Evolutionary conservation across 2,888 invertebrate species (phyloP).

Genomic region (Taphrorychus bicolor): DNA sequence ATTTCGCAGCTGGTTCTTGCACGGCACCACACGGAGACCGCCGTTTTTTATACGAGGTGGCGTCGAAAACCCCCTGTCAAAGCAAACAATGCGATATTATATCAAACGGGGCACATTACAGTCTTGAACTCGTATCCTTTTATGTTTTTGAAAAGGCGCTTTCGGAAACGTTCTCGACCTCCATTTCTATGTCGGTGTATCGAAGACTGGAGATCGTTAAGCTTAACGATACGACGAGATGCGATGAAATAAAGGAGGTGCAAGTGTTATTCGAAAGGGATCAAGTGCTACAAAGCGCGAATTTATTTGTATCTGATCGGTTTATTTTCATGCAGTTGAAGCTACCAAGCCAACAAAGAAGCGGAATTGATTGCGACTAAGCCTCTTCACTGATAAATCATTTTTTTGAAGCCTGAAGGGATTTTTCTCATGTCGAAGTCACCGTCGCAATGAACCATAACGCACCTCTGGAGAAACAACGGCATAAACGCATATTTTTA

Average conservation of each 20-base stretch:
- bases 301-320: constrained; percentile 5
- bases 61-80: constrained; percentile 1
- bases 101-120: constrained; percentile 8
- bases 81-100: constrained; percentile 13
- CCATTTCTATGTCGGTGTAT: constrained; percentile 37
- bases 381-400: too few relatives aligned
- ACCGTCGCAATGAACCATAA: too few relatives aligned
- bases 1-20: neutral
- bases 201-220: constrained; percentile 56
- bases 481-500: too few relatives aligned
- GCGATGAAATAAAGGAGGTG: constrained; percentile 27
- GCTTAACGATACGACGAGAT: constrained; percentile 56
- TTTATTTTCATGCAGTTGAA: neutral
- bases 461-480: too few relatives aligned
- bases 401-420: too few relatives aligned
- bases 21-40: neutral
- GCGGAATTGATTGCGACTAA: too few relatives aligned
- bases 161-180: constrained; percentile 28
- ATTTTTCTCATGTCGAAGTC: too few relatives aligned
- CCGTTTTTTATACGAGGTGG: neutral
- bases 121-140: constrained; percentile 17
- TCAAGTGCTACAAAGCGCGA: constrained; percentile 12
- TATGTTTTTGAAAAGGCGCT: constrained; percentile 16
- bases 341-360: too few relatives aligned
- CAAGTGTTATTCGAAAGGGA: constrained; percentile 10